phyloP scores from a whole-genome alignment of 2,113 vertebrate species.

The Rissa tridactyla region DNA sequence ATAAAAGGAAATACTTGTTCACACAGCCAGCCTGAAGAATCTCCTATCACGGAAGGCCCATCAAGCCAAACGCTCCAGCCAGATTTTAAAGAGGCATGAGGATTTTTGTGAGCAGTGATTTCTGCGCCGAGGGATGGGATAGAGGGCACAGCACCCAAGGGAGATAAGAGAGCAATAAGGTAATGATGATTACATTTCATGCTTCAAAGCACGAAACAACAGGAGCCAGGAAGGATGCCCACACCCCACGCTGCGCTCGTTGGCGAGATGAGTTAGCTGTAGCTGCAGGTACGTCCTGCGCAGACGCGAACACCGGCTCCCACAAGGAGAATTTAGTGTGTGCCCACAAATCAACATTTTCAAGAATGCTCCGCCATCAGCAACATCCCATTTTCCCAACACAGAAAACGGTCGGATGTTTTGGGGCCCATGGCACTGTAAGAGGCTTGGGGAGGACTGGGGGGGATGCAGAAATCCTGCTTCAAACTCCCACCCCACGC shows the following conservation, averaged over 20 bases:
- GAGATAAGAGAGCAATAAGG: conserved; percentile 26
- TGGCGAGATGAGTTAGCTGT: not conserved
- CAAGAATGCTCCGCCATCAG: rapidly evolving
- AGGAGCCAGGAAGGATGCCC: not conserved
- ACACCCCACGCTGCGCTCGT: rapidly evolving
- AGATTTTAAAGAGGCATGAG: not conserved
- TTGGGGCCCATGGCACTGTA: rapidly evolving
- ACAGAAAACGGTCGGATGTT: not conserved
- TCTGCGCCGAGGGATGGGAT: not conserved
- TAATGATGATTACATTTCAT: conserved; percentile 36
- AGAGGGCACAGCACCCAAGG: conserved; percentile 18
- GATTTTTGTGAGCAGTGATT: not conserved
- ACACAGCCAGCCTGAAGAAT: not conserved
- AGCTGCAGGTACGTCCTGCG: not conserved
- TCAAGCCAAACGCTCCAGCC: not conserved
- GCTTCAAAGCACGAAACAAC: not conserved
- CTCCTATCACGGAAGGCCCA: not conserved
- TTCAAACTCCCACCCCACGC: rapidly evolving
- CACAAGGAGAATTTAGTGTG: not conserved
- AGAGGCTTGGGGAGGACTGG: not conserved
- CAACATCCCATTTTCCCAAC: not conserved
- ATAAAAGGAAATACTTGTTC: conserved; percentile 32
- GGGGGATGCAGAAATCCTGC: not conserved
- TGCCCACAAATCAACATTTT: not conserved
- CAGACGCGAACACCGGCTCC: not conserved